Percentiles rank a stretch among this genome's conserved stretches.
phyloP scores from a whole-genome alignment of 2,888 invertebrate species.

The Andrena flavipes region DNA sequence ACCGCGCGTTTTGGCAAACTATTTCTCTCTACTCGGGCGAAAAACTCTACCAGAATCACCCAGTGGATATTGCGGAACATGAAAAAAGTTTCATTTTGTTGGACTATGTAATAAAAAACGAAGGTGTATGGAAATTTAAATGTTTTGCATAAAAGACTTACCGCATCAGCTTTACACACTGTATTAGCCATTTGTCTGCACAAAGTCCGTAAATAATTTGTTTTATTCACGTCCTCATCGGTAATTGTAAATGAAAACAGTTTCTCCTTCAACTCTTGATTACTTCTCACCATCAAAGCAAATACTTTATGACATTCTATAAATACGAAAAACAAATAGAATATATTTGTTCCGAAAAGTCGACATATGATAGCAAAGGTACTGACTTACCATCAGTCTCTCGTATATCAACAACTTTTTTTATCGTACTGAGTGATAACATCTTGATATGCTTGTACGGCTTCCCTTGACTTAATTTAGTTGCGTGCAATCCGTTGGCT shows the following conservation, averaged over 20 bases:
- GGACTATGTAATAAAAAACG: conserved; percentile 7
- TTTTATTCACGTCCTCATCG: conserved; percentile 93
- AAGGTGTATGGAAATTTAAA: conserved; percentile 10
- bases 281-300: conserved; percentile 94
- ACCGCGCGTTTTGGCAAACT: too few species aligned
- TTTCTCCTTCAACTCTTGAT: conserved; percentile 94
- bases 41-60: too few species aligned
- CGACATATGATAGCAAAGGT: neutral
- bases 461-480: conserved; percentile 90
- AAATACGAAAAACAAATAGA: conserved; percentile 48
- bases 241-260: conserved; percentile 94
- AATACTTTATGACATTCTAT: conserved; percentile 95
- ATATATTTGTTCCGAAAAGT: conserved; percentile 4
- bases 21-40: too few species aligned
- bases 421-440: conserved; percentile 94
- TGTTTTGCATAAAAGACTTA: conserved; percentile 85
- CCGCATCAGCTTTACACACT: conserved; percentile 96
- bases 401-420: conserved; percentile 95
- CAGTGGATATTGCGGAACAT: too few species aligned
- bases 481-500: conserved; percentile 86
- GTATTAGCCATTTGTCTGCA: conserved; percentile 97
- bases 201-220: conserved; percentile 91
- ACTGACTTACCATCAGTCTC: conserved; percentile 91
- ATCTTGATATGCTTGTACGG: conserved; percentile 96
- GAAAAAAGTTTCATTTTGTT: too few species aligned